phyloP scores from a whole-genome alignment of 2,888 invertebrate genomes.

The Parelbella ahira region DNA sequence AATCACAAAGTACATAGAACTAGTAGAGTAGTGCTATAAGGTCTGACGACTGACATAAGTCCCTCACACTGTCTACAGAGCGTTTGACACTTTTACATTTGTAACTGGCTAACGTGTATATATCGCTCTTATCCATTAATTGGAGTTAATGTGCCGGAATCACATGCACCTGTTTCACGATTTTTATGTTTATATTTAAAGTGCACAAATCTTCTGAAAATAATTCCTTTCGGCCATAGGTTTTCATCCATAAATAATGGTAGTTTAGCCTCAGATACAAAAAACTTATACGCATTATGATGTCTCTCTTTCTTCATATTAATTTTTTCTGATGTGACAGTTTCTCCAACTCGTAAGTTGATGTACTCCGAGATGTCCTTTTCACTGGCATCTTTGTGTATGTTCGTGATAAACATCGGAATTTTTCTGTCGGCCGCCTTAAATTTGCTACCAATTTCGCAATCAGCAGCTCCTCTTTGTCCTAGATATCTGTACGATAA shows the following conservation, averaged over 20 bases:
- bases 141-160: neutral
- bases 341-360: slow-evolving; percentile 27
- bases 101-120: neutral
- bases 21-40: too few species aligned
- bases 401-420: slow-evolving; percentile 33
- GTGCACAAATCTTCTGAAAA: slow-evolving; percentile 34
- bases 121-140: slow-evolving; percentile 2
- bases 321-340: slow-evolving; percentile 24
- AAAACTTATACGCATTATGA: slow-evolving; percentile 33
- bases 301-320: slow-evolving; percentile 16
- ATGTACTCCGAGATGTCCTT: slow-evolving; percentile 31
- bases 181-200: slow-evolving; percentile 12
- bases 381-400: slow-evolving; percentile 29
- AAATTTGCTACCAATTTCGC: slow-evolving; percentile 16
- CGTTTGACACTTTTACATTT: neutral
- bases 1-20: too few species aligned
- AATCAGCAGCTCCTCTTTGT: neutral
- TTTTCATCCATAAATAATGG: slow-evolving; percentile 30
- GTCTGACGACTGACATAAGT: neutral
- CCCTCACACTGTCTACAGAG: neutral
- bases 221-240: slow-evolving; percentile 33
- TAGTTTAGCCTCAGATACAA: slow-evolving; percentile 30
- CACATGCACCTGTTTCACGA: neutral
- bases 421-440: slow-evolving; percentile 31
- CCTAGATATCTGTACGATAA: neutral